These are phyloP conservation scores for Rhodeus uyekii DNA, from an alignment of 2,797 vertebrate genomes.

Conservation along the genomic window DNA sequence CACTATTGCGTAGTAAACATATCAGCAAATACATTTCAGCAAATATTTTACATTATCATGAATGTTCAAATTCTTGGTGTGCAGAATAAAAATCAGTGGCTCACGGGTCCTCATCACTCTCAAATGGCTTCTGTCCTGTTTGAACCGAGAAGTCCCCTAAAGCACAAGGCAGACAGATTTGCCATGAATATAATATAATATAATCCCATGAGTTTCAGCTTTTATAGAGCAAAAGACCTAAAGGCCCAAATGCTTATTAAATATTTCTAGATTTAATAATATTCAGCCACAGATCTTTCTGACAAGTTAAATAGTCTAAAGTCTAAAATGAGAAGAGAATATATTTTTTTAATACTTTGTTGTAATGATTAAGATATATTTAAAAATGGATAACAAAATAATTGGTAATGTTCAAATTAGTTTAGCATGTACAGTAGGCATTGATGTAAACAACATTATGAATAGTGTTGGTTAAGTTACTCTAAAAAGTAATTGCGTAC, in stretches of 20 bases:
- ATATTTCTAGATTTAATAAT: conserved; percentile 16
- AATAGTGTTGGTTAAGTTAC: too few relatives aligned
- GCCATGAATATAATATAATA: conserved; percentile 61
- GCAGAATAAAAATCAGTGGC: conserved; percentile 27
- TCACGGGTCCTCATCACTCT: conserved; percentile 10
- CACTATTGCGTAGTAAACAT: neutral
- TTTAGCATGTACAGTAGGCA: too few relatives aligned
- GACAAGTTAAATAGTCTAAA: neutral
- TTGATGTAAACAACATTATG: too few relatives aligned
- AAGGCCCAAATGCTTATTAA: conserved; percentile 59
- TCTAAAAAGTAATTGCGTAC: too few relatives aligned
- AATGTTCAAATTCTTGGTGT: neutral
- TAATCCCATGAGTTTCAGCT: conserved; percentile 24
- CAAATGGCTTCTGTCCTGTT: neutral
- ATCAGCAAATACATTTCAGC: neutral
- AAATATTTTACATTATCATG: neutral
- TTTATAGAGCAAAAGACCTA: conserved; percentile 34
- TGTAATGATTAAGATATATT: neutral
- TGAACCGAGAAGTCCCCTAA: conserved; percentile 34
- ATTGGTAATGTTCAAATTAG: too few relatives aligned
- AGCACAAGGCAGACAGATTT: conserved; percentile 30
- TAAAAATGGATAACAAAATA: too few relatives aligned
- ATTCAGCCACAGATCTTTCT: conserved; percentile 42
- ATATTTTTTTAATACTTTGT: too few relatives aligned
- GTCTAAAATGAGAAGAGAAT: neutral